A percentile compares a stretch with the other conserved stretches of the same genome.
These are phyloP conservation scores for Eriocheir sinensis DNA, from an alignment of 1,140 invertebrate species.

Conservation along the genomic window DNA sequence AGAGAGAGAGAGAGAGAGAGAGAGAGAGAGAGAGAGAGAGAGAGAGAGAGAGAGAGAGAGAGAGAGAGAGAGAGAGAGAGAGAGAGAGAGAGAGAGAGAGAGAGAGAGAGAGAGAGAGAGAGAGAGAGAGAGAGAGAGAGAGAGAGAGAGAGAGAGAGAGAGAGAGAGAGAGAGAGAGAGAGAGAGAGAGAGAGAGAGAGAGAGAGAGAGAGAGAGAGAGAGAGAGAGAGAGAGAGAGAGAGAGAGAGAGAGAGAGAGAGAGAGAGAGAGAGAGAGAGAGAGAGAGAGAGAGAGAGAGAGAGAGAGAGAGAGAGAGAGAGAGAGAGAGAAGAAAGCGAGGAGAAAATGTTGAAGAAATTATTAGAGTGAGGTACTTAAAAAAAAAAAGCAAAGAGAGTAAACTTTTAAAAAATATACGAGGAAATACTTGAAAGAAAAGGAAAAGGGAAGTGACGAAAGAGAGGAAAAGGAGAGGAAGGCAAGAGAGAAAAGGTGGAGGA, in stretches of 20 bases:
- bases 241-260: too few relatives aligned
- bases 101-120: neutral
- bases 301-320: neutral
- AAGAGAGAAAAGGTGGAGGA: neutral
- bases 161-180: neutral
- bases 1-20: neutral
- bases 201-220: neutral
- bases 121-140: neutral
- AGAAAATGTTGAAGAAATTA: neutral
- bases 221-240: neutral
- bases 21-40: neutral
- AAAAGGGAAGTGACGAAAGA: neutral
- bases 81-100: neutral
- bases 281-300: neutral
- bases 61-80: neutral
- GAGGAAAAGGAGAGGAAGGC: neutral
- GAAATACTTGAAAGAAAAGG: constrained; percentile 16
- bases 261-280: neutral
- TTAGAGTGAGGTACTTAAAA: neutral
- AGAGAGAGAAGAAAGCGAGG: neutral
- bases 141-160: neutral
- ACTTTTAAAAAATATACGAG: neutral
- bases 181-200: neutral
- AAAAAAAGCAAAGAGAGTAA: neutral
- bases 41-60: neutral